Evolutionary conservation across 2,113 vertebrate species (phyloP), one percentile per base, ranked within the genome.

Genomic region (Cynopterus brachyotis): DNA sequence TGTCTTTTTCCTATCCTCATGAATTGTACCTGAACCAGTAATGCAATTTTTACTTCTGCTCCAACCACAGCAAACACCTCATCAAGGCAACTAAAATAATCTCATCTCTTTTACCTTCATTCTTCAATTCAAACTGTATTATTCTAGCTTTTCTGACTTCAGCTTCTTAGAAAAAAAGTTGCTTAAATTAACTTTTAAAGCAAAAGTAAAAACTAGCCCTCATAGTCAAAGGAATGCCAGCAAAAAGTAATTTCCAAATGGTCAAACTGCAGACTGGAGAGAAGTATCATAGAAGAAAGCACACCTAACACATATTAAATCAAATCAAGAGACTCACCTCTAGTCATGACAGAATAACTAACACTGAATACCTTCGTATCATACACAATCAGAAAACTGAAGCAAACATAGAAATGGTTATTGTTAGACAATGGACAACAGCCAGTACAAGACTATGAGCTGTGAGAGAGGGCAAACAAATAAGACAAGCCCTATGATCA

Each of bases 81-180:
- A 75, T 69, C 59, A 67, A 70, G 9, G 73, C 59, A 95, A 95
- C 78, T 87, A 88, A 82, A 84, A 93, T 67, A 73, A 9, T 9
- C 45, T 55, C 60, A 93, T 69, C 50, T 72, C 37, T 35, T 69
- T 89, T 72, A 85, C 15, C 30, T 42, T 80, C 73, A 45, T 80
- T 64, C n/a, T 96, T 81, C 19, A 93, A 86, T 62, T 40, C 55
- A 64, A 92, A 92, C 7, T 42, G 26, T 42, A 83, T 87, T 91
- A 82, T 40, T 72, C 16, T 37, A 78, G 76, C 70, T 91, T 76
- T 28, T 75, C 45, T 86, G n/a, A 86, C 20, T 82, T 79, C 20
- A 92, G 57, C 28, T 80, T 85, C 88, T 82, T 32, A 79, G n/a
- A 42, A 28, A 55, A 95, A 59, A 72, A 19, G 32, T 47, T 87